Evolutionary conservation across 2,113 vertebrate species (phyloP).

Genomic region (Corvus cornix): DNA sequence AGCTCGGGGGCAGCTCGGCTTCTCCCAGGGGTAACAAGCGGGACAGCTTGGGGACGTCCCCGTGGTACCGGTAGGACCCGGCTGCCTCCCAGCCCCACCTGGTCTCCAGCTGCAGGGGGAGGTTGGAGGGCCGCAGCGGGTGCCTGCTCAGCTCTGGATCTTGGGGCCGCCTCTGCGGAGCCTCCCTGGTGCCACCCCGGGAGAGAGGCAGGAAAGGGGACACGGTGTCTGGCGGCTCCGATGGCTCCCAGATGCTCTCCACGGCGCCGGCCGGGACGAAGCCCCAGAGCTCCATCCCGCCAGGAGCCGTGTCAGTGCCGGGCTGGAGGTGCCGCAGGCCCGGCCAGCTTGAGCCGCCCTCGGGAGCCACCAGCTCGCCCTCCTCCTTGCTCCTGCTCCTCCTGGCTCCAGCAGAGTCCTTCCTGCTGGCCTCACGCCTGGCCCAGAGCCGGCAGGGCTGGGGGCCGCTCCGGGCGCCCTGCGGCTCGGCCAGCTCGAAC

Average conservation of each 20-base stretch:
- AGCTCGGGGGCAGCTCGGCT: constrained; percentile 37
- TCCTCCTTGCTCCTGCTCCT: constrained; percentile 45
- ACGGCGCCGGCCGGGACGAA: fast-evolving
- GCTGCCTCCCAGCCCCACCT: constrained; percentile 61
- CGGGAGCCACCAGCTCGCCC: constrained; percentile 12
- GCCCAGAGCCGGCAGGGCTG: constrained; percentile 18
- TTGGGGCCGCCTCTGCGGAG: neutral
- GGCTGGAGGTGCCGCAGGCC: constrained; percentile 45
- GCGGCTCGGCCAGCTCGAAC: constrained; percentile 74
- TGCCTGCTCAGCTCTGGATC: constrained; percentile 39
- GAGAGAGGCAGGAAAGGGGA: constrained; percentile 17
- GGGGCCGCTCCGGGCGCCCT: constrained; percentile 35
- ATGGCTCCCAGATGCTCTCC: neutral
- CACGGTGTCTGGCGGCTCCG: neutral
- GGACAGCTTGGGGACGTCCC: constrained; percentile 28
- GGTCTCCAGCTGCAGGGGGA: constrained; percentile 68
- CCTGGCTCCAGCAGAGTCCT: constrained; percentile 45
- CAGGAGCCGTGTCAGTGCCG: fast-evolving
- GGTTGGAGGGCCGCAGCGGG: constrained; percentile 68
- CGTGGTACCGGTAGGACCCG: constrained; percentile 18
- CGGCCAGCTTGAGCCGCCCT: constrained; percentile 44
- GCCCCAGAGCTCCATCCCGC: constrained; percentile 6
- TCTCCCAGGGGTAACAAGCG: constrained; percentile 52
- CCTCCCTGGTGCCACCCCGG: neutral
- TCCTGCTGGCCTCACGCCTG: constrained; percentile 22